A percentile compares a stretch with the other conserved stretches of the same genome.
These are phyloP conservation scores for Portunus trituberculatus DNA, from an alignment of 1,140 invertebrate genomes.

Conservation along the genomic window DNA sequence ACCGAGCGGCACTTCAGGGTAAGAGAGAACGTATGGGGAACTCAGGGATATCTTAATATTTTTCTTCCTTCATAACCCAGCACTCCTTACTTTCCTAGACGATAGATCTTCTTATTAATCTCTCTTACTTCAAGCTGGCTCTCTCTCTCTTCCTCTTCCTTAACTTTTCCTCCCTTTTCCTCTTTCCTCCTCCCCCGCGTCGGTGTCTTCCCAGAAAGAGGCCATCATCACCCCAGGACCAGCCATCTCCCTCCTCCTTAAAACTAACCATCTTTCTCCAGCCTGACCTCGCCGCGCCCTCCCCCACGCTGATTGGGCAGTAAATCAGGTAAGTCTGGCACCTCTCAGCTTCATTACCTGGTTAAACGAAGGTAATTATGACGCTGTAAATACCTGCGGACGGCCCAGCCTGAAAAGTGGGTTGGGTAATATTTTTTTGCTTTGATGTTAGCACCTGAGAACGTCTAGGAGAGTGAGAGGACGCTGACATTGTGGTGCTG, in stretches of 20 bases:
- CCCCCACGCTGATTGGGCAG: not conserved
- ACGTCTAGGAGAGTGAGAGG: not conserved
- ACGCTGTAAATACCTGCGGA: constrained; percentile 2
- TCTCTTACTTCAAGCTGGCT: not conserved
- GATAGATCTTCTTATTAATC: not conserved
- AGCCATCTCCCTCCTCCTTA: constrained; percentile 1
- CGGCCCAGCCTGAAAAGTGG: not conserved
- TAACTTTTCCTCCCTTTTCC: not conserved
- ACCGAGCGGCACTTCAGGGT: too few relatives aligned
- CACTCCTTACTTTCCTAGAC: not conserved
- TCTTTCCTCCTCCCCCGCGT: not conserved
- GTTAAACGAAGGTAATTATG: constrained; percentile 14
- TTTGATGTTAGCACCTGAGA: not conserved
- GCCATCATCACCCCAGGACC: not conserved
- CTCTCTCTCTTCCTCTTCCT: not conserved
- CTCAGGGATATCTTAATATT: too few relatives aligned
- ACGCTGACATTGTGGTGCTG: not conserved
- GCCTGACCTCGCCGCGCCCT: not conserved
- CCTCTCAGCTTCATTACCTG: constrained; percentile 20
- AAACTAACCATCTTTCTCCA: constrained; percentile 13
- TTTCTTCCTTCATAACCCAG: not conserved
- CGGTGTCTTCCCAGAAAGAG: not conserved
- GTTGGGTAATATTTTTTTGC: not conserved
- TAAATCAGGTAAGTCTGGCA: constrained; percentile 13
- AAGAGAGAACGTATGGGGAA: too few relatives aligned